Evolutionary conservation across 2,797 vertebrate species (phyloP), one percentile per base, ranked within the genome.

Genomic region (Trachops cirrhosus): DNA sequence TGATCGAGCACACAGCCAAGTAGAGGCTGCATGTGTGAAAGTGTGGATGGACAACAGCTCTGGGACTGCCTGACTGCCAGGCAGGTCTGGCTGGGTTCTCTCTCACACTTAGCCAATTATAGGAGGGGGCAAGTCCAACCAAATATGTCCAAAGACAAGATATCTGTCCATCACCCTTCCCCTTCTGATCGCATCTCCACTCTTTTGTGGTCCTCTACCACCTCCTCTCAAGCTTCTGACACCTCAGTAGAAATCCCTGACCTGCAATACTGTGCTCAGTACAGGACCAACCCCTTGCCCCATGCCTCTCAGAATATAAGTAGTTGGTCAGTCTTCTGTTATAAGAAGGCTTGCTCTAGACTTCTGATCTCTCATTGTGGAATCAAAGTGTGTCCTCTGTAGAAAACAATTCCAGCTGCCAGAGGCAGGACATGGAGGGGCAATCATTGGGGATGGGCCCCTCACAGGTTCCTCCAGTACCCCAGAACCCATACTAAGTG

Each of bases 161-260:
- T 3, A 0, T 68, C 71, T 24, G 3, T 5, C 12, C 2, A 0
- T 39, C 26, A 16, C 39, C 24, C 19, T 75, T 39, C 9, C 46
- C 9, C 9, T 71, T 24, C 19, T 44, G 34, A 3, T 67, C 52
- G n/a, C 5, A 0, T 54, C 26, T 89, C 29, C 44, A 18, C 59
- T 59, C 39, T 52, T 44, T 5, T 2, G 0, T 70, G n/a, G 57
- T n/a, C 29, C n/a, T 37, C 32, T 6, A 8, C 0, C 1, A 6
- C 7, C 19, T 39, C 39, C 16, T 32, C 16, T 32, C 6, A 24
- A n/a, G 22, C 32, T 19, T 80, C 46, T 64, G 73, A 39, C n/a
- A 2, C 2, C 19, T 32, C 0, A 0, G 14, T 50, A 29, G 44
- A 46, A 37, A 52, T 29, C 22, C 32, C 29, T 41, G 26, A 39